Evolutionary conservation across 1,140 invertebrate species (phyloP).

Genomic region (Microplitis demolitor): DNA sequence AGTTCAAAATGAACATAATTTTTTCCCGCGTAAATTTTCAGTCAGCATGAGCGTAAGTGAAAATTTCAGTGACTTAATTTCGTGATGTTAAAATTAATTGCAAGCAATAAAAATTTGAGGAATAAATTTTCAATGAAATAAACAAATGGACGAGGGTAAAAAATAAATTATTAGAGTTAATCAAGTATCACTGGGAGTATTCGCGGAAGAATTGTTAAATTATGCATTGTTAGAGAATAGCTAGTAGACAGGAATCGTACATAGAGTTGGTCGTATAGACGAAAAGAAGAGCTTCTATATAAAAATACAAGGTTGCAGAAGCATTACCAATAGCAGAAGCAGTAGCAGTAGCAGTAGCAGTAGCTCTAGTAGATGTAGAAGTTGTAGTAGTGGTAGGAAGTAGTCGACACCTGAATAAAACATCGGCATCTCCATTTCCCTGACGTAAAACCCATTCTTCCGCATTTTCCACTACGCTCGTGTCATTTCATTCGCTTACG

Average conservation of each 20-base stretch:
- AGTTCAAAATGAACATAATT: too few relatives aligned
- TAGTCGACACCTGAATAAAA: conserved; percentile 38
- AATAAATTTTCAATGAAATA: too few relatives aligned
- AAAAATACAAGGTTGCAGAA: too few relatives aligned
- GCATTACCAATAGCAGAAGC: too few relatives aligned
- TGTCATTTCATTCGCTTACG: conserved; percentile 4
- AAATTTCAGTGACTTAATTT: too few relatives aligned
- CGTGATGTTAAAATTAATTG: too few relatives aligned
- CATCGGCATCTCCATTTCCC: conserved; percentile 24
- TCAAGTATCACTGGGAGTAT: too few relatives aligned
- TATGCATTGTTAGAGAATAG: conserved; percentile 42
- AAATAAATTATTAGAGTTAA: neutral
- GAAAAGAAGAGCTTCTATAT: neutral
- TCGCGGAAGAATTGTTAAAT: conserved; percentile 39
- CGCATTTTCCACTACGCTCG: neutral
- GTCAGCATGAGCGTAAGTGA: too few relatives aligned
- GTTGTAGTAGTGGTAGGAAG: neutral
- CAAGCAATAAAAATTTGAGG: too few relatives aligned
- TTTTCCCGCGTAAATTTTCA: too few relatives aligned
- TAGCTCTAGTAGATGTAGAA: too few relatives aligned
- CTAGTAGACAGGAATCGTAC: neutral
- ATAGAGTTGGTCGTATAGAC: neutral
- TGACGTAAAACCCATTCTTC: conserved; percentile 1
- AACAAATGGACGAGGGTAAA: neutral
- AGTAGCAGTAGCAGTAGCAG: too few relatives aligned